Evolutionary conservation across 1,140 invertebrate species (phyloP).

Genomic region (Drosophila paulistorum): DNA sequence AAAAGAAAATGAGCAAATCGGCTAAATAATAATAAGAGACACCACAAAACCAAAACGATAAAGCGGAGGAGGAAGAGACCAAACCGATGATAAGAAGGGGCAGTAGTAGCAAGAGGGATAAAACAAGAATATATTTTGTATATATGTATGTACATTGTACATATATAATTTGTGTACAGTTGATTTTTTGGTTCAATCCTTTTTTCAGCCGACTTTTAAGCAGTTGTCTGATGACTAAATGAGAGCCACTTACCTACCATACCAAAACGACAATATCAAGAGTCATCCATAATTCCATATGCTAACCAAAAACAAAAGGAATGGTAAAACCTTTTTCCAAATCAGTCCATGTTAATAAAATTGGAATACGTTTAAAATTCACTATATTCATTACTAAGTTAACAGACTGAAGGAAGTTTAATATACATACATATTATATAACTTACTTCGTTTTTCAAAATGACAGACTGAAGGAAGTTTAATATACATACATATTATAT

Average conservation of each 20-base stretch:
- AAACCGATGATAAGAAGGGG: not conserved
- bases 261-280: not conserved
- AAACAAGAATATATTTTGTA: conserved; percentile 6
- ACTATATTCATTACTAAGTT: no score
- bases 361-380: no score
- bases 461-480: no score
- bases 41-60: conserved; percentile 33
- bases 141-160: not conserved
- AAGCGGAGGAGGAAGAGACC: conserved; percentile 6
- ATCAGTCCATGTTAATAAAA: no score
- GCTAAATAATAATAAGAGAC: conserved; percentile 59
- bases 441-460: no score
- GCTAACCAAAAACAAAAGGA: not conserved
- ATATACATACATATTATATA: no score
- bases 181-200: conserved; percentile 5
- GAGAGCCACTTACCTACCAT: not conserved
- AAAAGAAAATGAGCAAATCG: conserved; percentile 55
- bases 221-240: conserved; percentile 6
- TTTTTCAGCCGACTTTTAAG: not conserved
- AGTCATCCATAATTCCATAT: not conserved
- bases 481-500: no score
- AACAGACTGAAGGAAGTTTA: no score
- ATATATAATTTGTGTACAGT: conserved; percentile 20
- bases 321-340: not conserved
- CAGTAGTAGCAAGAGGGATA: not conserved